Evolutionary conservation across 1,140 invertebrate genomes (phyloP).

Genomic region (Halyomorpha halys): DNA sequence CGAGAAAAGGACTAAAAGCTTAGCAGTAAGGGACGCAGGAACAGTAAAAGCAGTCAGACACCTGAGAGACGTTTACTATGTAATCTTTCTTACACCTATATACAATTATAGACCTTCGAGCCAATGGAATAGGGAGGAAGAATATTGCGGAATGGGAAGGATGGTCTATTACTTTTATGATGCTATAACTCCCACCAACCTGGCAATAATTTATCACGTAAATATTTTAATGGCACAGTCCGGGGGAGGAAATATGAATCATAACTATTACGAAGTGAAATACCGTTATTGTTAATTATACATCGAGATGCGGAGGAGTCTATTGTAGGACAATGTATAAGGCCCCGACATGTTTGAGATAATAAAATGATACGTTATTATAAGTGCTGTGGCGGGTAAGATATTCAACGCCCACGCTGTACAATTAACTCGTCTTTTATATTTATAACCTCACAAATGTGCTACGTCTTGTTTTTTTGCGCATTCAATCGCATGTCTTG

Average conservation of each 20-base stretch:
- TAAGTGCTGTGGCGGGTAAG: no score
- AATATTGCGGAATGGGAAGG: neutral
- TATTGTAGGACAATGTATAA: no score
- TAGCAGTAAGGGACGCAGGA: neutral
- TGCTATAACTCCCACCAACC: neutral
- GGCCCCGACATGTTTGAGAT: no score
- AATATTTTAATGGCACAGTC: constrained; percentile 7
- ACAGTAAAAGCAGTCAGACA: constrained; percentile 9
- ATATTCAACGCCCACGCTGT: no score
- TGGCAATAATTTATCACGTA: constrained; percentile 14
- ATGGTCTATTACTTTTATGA: constrained; percentile 9
- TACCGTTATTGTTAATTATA: neutral
- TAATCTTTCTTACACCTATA: constrained; percentile 16
- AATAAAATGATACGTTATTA: no score
- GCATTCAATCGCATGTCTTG: no score
- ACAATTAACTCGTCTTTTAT: no score
- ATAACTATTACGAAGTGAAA: constrained; percentile 4
- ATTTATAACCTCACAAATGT: no score
- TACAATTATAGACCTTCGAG: constrained; percentile 1
- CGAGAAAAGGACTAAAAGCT: neutral
- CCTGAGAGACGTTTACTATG: constrained; percentile 13
- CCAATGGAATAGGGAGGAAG: neutral
- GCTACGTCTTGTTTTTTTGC: no score
- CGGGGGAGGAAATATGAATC: constrained; percentile 15
- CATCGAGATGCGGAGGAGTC: no score